Conservation (phyloP, 2,888 invertebrate species). For the Nesidiocoris tenuis region DNA sequence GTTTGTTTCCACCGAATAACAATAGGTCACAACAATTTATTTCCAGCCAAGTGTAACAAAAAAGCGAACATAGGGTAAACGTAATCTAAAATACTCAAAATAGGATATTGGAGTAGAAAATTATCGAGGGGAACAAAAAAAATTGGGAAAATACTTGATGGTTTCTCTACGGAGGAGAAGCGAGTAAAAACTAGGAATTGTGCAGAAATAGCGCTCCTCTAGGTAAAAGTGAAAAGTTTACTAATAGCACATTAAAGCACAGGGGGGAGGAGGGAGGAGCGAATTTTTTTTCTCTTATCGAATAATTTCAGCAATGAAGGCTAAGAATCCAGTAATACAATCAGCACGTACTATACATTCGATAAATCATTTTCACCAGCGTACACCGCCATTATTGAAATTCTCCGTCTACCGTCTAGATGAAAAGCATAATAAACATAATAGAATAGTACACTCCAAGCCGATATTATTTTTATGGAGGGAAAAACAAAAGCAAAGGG, state of each 20-base stretch:
- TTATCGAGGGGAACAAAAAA: background rate
- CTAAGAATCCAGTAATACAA: too few species aligned
- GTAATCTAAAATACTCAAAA: background rate
- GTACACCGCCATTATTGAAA: too few species aligned
- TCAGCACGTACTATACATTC: background rate
- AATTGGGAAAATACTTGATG: background rate
- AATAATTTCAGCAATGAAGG: background rate
- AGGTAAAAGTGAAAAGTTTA: constrained; percentile 24
- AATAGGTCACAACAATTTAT: background rate
- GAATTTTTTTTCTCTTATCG: background rate
- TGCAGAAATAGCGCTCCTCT: constrained; percentile 30
- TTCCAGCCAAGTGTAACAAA: background rate
- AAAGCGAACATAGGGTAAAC: background rate
- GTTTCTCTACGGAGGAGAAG: constrained; percentile 23
- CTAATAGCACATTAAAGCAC: constrained; percentile 7
- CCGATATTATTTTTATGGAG: background rate
- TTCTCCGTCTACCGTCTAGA: too few species aligned
- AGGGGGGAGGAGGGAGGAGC: background rate
- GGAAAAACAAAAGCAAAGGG: background rate
- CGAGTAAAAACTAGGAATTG: constrained; percentile 32
- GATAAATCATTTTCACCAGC: background rate
- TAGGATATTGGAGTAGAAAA: background rate
- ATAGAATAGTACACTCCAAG: background rate
- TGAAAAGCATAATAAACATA: constrained; percentile 2
- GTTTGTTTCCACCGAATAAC: background rate